Percentiles rank a stretch among this genome's conserved stretches.
Conservation (phyloP, 2,797 vertebrate species). For the Artibeus jamaicensis region DNA sequence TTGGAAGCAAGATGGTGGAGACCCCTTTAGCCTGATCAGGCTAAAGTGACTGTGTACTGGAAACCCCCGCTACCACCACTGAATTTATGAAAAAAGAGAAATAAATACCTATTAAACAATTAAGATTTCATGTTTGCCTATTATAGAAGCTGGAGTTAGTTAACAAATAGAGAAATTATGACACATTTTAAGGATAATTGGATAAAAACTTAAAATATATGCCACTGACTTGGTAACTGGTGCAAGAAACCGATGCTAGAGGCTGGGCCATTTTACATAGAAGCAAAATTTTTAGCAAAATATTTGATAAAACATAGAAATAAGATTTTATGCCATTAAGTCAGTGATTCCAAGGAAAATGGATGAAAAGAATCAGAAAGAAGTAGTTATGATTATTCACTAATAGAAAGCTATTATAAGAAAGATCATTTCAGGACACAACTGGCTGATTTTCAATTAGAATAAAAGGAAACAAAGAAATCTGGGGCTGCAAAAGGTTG, state of each 20-base stretch:
- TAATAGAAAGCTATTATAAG: not conserved
- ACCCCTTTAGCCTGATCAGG: not conserved
- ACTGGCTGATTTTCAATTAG: slow-evolving; percentile 30
- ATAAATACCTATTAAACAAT: not conserved
- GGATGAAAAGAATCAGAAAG: not conserved
- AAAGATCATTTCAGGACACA: slow-evolving; percentile 4
- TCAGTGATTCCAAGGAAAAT: not conserved
- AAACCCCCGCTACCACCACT: not conserved
- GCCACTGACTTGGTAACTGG: not conserved
- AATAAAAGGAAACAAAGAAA: slow-evolving; percentile 36
- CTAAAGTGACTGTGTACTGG: not conserved
- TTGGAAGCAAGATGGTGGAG: not conserved
- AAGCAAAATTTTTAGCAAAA: slow-evolving; percentile 25
- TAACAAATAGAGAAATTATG: not conserved
- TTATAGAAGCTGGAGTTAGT: not conserved
- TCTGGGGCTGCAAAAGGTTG: not conserved
- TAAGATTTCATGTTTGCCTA: not conserved
- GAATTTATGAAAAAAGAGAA: not conserved
- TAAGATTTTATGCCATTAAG: not conserved
- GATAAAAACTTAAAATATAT: not conserved
- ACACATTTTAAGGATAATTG: not conserved
- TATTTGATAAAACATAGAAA: not conserved
- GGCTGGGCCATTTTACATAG: not conserved
- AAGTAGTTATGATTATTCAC: not conserved
- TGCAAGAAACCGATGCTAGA: not conserved